Conservation (phyloP, 2,797 vertebrate species). For the Echeneis naucrates region DNA sequence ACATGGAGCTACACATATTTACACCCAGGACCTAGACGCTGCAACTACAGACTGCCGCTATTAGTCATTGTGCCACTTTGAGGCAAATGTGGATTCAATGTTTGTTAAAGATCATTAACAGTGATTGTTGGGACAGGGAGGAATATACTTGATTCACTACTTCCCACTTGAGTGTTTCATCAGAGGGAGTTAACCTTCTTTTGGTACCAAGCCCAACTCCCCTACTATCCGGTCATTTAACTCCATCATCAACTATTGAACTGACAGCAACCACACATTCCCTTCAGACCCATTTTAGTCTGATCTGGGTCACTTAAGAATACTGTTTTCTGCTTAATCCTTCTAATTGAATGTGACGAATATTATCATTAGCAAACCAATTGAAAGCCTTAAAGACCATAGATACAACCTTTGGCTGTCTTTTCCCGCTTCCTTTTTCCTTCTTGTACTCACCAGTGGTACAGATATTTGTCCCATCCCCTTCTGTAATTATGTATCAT, state of each 20-base stretch:
- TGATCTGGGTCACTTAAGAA: constrained; percentile 39
- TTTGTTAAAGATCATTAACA: constrained; percentile 55
- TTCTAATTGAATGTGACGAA: constrained; percentile 40
- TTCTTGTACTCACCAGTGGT: constrained; percentile 6
- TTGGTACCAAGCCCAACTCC: constrained; percentile 23
- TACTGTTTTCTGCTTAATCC: constrained; percentile 41
- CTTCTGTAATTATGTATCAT: constrained; percentile 55
- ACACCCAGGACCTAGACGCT: constrained; percentile 40
- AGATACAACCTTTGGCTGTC: constrained; percentile 45
- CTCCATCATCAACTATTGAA: constrained; percentile 53
- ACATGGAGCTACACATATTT: constrained; percentile 48
- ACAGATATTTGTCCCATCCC: constrained; percentile 41
- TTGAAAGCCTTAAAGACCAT: constrained; percentile 46
- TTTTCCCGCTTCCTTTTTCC: constrained; percentile 17
- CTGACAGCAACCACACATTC: constrained; percentile 28
- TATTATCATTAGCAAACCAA: constrained; percentile 46
- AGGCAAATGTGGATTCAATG: constrained; percentile 44
- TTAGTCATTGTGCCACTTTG: constrained; percentile 37
- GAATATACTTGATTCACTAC: constrained; percentile 31
- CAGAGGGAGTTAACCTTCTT: constrained; percentile 22
- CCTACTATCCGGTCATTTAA: constrained; percentile 3
- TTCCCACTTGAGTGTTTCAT: constrained; percentile 30
- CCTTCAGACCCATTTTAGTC: constrained; percentile 19
- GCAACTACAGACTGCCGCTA: constrained; percentile 35
- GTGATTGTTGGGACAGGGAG: constrained; percentile 22